Evolutionary conservation across 2,113 vertebrate genomes (phyloP).

Genomic region (Noctilio leporinus): DNA sequence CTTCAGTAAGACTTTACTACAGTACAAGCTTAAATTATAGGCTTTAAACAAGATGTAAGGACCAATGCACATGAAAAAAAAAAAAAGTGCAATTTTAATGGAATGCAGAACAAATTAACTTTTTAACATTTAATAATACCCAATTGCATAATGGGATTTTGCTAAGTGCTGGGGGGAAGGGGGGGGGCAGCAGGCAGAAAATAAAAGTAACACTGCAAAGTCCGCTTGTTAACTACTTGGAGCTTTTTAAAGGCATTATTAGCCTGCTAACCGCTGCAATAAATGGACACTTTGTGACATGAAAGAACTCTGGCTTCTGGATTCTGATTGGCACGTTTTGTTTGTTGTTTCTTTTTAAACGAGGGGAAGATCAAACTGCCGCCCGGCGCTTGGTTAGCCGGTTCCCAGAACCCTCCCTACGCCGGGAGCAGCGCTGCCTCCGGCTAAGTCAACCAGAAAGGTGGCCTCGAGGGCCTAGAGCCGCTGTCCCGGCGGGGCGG

Average conservation of each 20-base stretch:
- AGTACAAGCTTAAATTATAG: slow-evolving; percentile 77
- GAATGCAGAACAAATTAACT: slow-evolving; percentile 84
- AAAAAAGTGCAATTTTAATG: slow-evolving; percentile 76
- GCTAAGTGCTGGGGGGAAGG: slow-evolving; percentile 65
- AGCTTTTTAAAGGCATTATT: slow-evolving; percentile 47
- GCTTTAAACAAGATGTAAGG: slow-evolving; percentile 76
- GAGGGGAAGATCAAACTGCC: slow-evolving; percentile 48
- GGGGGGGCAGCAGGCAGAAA: slow-evolving; percentile 51
- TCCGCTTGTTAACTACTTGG: slow-evolving; percentile 72
- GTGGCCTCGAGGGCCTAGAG: too few species aligned
- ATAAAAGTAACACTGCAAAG: slow-evolving; percentile 74
- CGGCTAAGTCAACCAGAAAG: slow-evolving; percentile 37
- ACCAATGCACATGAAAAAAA: slow-evolving; percentile 64
- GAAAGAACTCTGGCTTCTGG: slow-evolving; percentile 68
- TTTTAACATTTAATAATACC: slow-evolving; percentile 76
- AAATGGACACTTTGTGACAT: slow-evolving; percentile 67
- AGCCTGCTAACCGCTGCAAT: slow-evolving; percentile 60
- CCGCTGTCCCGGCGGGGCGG: too few species aligned
- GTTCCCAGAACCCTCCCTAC: not conserved
- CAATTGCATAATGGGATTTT: slow-evolving; percentile 73
- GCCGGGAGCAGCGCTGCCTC: not conserved
- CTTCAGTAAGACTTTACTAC: slow-evolving; percentile 67
- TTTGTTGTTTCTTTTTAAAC: slow-evolving; percentile 39
- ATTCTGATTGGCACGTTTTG: slow-evolving; percentile 10
- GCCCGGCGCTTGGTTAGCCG: slow-evolving; percentile 43